A percentile compares a stretch with the other conserved stretches of the same genome.
These are phyloP conservation scores for Pitangus sulphuratus DNA, from an alignment of 2,797 vertebrate species.

Conservation along the genomic window DNA sequence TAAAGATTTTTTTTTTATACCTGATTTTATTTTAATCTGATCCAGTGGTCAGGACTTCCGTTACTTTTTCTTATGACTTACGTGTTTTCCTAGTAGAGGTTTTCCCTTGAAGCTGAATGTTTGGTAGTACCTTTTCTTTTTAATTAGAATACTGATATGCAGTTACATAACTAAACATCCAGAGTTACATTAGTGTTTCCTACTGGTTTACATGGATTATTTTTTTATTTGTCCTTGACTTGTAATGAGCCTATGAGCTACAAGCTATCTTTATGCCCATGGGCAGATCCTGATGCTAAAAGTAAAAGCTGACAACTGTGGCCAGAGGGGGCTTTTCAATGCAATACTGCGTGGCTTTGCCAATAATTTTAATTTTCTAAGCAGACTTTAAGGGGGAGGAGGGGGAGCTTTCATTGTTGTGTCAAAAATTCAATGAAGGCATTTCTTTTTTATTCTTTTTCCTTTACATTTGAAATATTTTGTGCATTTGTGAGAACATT, in stretches of 20 bases:
- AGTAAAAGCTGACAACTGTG: constrained; percentile 70
- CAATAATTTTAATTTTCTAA: constrained; percentile 58
- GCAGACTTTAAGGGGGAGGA: neutral
- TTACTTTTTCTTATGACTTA: neutral
- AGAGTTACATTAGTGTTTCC: constrained; percentile 38
- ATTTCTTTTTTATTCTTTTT: neutral
- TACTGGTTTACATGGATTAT: constrained; percentile 37
- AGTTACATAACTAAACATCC: neutral
- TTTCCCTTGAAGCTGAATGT: constrained; percentile 13
- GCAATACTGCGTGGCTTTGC: constrained; percentile 22
- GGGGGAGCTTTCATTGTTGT: neutral
- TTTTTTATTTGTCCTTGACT: constrained; percentile 80
- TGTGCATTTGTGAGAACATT: neutral
- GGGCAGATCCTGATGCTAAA: constrained; percentile 58
- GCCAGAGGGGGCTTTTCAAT: constrained; percentile 54
- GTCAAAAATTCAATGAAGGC: neutral
- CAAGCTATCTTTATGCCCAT: constrained; percentile 61
- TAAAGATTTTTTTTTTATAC: neutral
- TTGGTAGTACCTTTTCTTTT: neutral
- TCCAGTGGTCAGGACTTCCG: neutral
- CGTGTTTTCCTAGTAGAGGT: neutral
- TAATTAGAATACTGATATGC: neutral
- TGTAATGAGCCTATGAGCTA: constrained; percentile 79
- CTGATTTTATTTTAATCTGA: neutral
- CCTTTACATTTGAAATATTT: neutral